These are phyloP conservation scores for Pseudococcus viburni DNA, from an alignment of 2,888 invertebrate genomes.

Conservation along the genomic window DNA sequence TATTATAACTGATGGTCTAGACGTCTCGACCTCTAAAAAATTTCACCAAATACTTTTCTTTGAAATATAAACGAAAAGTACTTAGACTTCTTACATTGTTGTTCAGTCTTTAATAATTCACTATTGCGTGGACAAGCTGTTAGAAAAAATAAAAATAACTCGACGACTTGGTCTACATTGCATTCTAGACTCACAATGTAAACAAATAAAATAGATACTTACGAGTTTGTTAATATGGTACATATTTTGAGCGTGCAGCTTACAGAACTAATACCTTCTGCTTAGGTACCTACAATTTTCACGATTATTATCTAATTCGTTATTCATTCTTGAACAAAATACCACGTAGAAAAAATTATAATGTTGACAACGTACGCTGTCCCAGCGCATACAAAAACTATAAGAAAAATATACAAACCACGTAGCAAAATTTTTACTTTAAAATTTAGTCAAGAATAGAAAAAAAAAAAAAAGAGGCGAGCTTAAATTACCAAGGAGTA, in stretches of 20 bases:
- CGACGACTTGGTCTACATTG: not conserved
- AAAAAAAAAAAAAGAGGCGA: not conserved
- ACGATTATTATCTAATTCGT: not conserved
- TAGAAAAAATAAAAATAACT: not conserved
- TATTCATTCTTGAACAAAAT: not conserved
- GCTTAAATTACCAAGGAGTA: constrained; percentile 38
- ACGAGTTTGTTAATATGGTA: not conserved
- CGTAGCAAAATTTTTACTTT: constrained; percentile 41
- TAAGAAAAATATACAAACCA: constrained; percentile 33
- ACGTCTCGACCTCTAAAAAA: too few relatives aligned
- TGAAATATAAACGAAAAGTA: too few relatives aligned
- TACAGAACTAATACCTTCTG: not conserved
- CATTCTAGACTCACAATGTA: not conserved
- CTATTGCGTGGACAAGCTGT: not conserved
- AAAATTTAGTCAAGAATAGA: constrained; percentile 1
- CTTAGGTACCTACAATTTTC: not conserved
- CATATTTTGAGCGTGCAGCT: not conserved
- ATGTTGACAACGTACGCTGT: not conserved
- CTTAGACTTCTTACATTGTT: too few relatives aligned
- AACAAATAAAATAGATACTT: constrained; percentile 3
- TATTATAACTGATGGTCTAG: too few relatives aligned
- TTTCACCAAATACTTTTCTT: too few relatives aligned
- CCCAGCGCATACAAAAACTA: not conserved
- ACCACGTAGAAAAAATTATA: not conserved
- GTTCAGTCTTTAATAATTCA: not conserved